Percentiles rank a stretch among this genome's conserved stretches.
Evolutionary conservation across 2,113 vertebrate species (phyloP).

Genomic region (Connochaetes taurinus): DNA sequence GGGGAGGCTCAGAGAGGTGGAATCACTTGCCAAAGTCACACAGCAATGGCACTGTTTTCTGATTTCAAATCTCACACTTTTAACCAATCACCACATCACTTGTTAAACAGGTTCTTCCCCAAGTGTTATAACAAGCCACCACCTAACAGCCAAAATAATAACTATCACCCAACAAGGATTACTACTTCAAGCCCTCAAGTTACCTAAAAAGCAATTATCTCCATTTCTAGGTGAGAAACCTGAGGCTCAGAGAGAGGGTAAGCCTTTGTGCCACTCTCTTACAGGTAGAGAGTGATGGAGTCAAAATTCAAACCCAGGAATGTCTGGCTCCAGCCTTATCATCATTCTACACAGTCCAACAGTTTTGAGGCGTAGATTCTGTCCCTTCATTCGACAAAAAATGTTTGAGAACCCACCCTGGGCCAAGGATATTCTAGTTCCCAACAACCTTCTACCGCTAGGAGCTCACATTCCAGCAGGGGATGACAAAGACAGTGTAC

Average conservation of each 20-base stretch:
- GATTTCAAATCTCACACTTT: neutral
- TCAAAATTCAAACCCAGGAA: slow-evolving; percentile 13
- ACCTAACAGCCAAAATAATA: neutral
- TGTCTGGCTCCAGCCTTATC: neutral
- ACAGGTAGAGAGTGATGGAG: neutral
- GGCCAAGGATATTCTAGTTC: neutral
- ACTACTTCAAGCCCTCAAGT: neutral
- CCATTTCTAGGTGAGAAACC: neutral
- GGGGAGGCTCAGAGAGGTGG: neutral
- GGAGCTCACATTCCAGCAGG: neutral
- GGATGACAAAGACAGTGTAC: neutral
- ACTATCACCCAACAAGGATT: neutral
- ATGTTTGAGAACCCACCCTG: neutral
- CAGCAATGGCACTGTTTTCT: neutral
- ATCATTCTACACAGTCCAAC: neutral
- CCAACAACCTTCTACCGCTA: neutral
- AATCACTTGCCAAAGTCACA: neutral
- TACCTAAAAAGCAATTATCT: neutral
- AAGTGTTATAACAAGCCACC: neutral
- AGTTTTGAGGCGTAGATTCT: neutral
- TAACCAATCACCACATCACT: neutral
- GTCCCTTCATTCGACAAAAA: neutral
- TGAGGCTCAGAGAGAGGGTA: neutral
- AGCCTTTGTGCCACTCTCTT: neutral
- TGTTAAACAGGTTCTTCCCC: neutral